phyloP scores from a whole-genome alignment of 2,888 invertebrate genomes.

The Stegophylla sp. region DNA sequence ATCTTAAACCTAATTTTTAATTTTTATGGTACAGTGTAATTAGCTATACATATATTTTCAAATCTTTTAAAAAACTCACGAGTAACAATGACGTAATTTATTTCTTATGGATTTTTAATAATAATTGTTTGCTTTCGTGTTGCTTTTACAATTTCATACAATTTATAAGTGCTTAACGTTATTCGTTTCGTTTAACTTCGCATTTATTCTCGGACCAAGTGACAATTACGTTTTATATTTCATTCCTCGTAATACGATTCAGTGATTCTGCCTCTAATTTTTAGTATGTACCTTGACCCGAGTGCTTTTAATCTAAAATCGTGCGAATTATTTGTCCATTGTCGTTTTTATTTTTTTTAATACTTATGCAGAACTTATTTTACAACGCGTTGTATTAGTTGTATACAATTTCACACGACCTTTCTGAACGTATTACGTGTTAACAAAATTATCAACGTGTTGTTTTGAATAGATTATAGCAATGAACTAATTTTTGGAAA shows the following conservation, averaged over 20 bases:
- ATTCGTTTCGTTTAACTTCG: neutral
- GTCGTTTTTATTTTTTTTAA: neutral
- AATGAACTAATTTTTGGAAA: slow-evolving; percentile 3
- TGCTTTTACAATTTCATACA: neutral
- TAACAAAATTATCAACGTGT: neutral
- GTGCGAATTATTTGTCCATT: slow-evolving; percentile 35
- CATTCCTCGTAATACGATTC: neutral
- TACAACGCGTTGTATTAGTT: neutral
- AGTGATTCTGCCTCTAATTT: slow-evolving; percentile 2
- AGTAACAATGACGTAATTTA: neutral
- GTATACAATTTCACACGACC: slow-evolving; percentile 37
- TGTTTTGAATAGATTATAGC: neutral
- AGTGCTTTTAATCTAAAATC: slow-evolving; percentile 16
- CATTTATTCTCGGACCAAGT: neutral
- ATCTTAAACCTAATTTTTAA: too few relatives aligned
- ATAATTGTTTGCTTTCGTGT: neutral
- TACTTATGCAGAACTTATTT: neutral
- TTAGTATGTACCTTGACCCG: slow-evolving; percentile 22
- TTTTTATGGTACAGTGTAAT: too few relatives aligned
- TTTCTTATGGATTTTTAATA: slow-evolving; percentile 1
- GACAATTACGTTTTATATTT: slow-evolving; percentile 1
- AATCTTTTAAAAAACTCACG: too few relatives aligned
- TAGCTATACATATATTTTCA: too few relatives aligned
- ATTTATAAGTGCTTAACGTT: neutral
- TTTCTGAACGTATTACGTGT: neutral